A percentile compares a stretch with the other conserved stretches of the same genome.
phyloP scores from a whole-genome alignment of 2,113 vertebrate species.

The Callospermophilus lateralis region DNA sequence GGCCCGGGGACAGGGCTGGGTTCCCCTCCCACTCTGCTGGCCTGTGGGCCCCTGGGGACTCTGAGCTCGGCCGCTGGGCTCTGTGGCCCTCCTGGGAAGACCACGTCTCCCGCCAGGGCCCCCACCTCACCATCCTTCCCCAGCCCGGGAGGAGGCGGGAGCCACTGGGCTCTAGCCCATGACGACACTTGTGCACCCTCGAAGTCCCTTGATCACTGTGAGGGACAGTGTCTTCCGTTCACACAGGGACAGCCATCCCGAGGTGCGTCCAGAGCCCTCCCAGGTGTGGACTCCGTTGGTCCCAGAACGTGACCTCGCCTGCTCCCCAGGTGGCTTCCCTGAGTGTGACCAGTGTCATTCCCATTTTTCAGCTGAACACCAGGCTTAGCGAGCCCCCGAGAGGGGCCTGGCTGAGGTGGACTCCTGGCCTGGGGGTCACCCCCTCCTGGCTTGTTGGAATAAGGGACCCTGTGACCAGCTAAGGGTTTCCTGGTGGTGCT shows the following conservation, averaged over 20 bases:
- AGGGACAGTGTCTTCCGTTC: too few relatives aligned
- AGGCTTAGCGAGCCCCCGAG: background rate
- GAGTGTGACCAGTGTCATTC: rapidly evolving
- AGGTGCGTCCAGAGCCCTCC: background rate
- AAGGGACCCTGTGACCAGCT: too few relatives aligned
- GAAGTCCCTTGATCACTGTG: too few relatives aligned
- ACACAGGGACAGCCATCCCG: rapidly evolving
- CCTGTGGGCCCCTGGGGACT: too few relatives aligned
- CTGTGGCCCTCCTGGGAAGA: background rate
- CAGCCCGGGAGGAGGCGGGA: background rate
- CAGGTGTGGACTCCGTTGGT: rapidly evolving
- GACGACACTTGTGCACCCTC: rapidly evolving
- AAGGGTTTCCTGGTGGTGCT: background rate
- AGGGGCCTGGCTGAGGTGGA: background rate
- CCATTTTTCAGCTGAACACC: background rate
- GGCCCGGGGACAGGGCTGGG: background rate
- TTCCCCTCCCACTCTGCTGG: background rate
- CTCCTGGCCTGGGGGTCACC: too few relatives aligned
- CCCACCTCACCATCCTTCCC: rapidly evolving
- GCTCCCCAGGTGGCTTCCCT: too few relatives aligned
- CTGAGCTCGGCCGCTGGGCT: too few relatives aligned
- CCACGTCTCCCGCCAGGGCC: rapidly evolving
- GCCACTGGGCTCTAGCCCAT: too few relatives aligned
- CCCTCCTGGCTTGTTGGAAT: too few relatives aligned
- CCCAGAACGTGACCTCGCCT: too few relatives aligned